Evolutionary conservation across 1,140 invertebrate genomes (phyloP), one percentile per base, ranked within the genome.

Genomic region (Sitodiplosis mosellana): DNA sequence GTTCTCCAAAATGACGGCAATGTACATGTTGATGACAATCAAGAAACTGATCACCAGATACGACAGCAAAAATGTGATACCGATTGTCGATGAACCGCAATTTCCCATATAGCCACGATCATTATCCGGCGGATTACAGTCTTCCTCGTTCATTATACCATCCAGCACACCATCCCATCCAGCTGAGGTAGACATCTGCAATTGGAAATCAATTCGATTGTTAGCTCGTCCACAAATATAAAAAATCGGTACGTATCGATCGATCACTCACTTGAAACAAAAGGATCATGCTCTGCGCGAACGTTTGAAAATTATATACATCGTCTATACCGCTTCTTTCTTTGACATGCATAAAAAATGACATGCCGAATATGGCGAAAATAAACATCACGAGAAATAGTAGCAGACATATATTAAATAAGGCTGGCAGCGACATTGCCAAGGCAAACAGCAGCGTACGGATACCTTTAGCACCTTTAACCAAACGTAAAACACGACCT

Each of bases 1-100:
- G 69, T 97, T 98, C 69, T 98, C 93, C 66, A 98, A 78, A 67
- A 98, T 97, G 63, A 96, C 91, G 59, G 92, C 92, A 68, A 96
- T 97, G 77, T 96, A 96, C 93, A 96, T 96, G 78, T 96, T 96
- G 65, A 96, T 93, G 52, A 97, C 89, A 61, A 98, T 96, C 56
- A 98, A 77, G 70, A 96, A 98, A 64, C 87, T 93, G 63, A 98
- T 95, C 56, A 97, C 88, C 62, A 98, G 76, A 67, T 97, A 98
- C 59, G 87, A 87, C 47, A 96, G 78, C 51, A 98, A 72, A 70
- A 87, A 98, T 37, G 88, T 80, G 60, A 96, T 94, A 52, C 89
- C 94, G 59, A 94, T 85, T 42, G 82, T 86, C 49, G 85, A 84
- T 49, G 80, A 88, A 50, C 90, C 90, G 67, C 94, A 98, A 68